Percentiles rank a stretch among this genome's conserved stretches.
Conservation (phyloP, 2,113 vertebrate species). For the Camelus dromedarius region DNA sequence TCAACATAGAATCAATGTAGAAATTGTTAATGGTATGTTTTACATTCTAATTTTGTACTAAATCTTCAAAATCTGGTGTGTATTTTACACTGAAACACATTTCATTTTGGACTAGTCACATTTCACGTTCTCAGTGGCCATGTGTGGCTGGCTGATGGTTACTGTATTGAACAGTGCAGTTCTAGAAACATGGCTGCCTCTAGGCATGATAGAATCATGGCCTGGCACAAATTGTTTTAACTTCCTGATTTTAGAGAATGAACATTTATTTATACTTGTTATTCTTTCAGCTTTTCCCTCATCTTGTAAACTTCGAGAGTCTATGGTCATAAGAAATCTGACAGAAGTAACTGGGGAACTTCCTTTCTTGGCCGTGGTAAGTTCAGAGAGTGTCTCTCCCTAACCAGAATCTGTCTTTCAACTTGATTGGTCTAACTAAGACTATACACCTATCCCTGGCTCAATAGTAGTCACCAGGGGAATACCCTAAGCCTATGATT, state of each 20-base stretch:
- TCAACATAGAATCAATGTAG: neutral
- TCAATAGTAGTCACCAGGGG: neutral
- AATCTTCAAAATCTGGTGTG: neutral
- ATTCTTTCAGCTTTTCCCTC: slow-evolving; percentile 22
- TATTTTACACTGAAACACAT: neutral
- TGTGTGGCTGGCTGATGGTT: neutral
- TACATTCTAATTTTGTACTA: slow-evolving; percentile 40
- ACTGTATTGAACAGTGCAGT: neutral
- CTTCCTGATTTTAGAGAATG: slow-evolving; percentile 47
- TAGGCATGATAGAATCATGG: neutral
- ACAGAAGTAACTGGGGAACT: neutral
- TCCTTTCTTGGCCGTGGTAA: neutral
- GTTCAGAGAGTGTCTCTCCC: neutral
- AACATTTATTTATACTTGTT: neutral
- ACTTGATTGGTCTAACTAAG: neutral
- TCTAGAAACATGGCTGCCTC: neutral
- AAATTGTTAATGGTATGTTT: neutral
- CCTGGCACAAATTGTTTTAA: slow-evolving; percentile 13
- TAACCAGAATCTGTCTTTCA: slow-evolving; percentile 44
- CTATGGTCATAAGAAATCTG: neutral
- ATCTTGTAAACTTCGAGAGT: slow-evolving; percentile 26
- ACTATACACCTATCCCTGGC: neutral
- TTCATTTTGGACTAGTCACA: neutral
- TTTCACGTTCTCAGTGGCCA: neutral
- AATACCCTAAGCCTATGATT: neutral